Evolutionary conservation across 2,113 vertebrate species (phyloP).

Genomic region (Zosterops borbonicus): DNA sequence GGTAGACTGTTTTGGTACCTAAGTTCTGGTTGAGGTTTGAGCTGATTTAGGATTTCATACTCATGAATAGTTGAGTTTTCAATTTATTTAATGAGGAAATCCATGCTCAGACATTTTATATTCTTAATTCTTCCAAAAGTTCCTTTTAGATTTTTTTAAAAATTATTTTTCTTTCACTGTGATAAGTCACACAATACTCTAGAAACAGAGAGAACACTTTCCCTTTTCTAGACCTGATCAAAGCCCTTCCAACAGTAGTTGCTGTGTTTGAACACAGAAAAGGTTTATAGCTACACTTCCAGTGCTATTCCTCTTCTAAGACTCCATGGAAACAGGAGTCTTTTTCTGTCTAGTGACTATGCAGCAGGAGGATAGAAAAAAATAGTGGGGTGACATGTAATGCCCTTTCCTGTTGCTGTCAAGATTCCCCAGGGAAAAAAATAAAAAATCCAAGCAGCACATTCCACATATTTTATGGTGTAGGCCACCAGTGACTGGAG

Average conservation of each 20-base stretch:
- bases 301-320: not conserved
- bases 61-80: not conserved
- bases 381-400: not conserved
- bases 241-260: not conserved
- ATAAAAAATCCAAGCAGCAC: not conserved
- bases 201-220: not conserved
- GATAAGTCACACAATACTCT: not conserved
- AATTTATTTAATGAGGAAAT: not conserved
- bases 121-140: not conserved
- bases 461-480: not conserved
- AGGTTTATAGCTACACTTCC: not conserved
- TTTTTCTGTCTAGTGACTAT: not conserved
- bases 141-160: rapidly evolving
- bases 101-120: not conserved
- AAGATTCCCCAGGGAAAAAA: not conserved
- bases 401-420: not conserved
- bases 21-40: not conserved
- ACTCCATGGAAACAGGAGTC: not conserved
- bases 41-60: not conserved
- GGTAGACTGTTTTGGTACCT: not conserved
- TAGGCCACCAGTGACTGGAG: not conserved
- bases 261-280: not conserved
- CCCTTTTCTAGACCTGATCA: not conserved
- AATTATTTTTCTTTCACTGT: not conserved
- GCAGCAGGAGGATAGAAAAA: not conserved